These are phyloP conservation scores for Pristionchus maxplancki DNA, from an alignment of 2,888 invertebrate genomes.

Conservation along the genomic window DNA sequence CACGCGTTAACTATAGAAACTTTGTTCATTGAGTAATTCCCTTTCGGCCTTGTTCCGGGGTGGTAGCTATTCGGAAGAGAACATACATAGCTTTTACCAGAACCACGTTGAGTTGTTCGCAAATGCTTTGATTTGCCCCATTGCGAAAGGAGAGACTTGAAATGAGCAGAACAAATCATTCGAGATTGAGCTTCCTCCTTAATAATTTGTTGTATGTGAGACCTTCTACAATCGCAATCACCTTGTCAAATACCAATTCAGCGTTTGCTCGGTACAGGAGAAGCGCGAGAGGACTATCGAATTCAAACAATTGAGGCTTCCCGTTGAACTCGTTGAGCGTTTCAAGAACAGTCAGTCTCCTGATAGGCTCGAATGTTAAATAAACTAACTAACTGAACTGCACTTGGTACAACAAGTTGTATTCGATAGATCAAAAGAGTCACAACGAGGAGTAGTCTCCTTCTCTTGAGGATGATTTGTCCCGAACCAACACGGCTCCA, in stretches of 20 bases:
- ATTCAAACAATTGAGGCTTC: not conserved
- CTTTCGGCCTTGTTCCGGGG: not conserved
- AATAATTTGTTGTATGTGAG: too few species aligned
- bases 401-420: too few species aligned
- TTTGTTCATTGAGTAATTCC: not conserved
- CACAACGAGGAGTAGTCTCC: too few species aligned
- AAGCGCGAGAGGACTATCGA: not conserved
- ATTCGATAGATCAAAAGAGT: too few species aligned
- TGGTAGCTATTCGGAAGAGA: not conserved
- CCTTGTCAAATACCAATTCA: not conserved
- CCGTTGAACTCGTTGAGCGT: not conserved
- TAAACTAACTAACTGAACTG: too few species aligned
- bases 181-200: not conserved
- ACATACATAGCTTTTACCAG: not conserved
- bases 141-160: not conserved
- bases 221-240: too few species aligned
- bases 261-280: not conserved
- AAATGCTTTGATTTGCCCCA: not conserved
- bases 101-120: not conserved
- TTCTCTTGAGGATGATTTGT: too few species aligned
- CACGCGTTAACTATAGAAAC: not conserved
- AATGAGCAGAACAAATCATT: not conserved
- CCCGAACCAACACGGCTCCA: too few species aligned
- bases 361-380: not conserved
- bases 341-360: not conserved